Base-by-base conservation (phyloP, 2,113 vertebrate species). In the Hassar affinis region DNA sequence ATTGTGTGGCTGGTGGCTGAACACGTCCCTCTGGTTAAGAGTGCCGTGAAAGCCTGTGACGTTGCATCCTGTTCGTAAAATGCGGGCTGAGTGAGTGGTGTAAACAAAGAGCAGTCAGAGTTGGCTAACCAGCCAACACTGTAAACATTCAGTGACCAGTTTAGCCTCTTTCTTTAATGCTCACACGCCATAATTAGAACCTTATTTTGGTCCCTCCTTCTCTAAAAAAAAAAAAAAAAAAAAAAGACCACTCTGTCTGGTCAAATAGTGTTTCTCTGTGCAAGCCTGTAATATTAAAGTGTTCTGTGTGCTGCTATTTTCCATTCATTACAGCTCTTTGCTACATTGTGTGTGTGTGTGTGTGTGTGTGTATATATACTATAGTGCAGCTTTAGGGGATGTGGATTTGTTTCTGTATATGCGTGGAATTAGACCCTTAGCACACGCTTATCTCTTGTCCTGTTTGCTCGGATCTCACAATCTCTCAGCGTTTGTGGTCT, bases 391-490 rank as follows among this genome's bases (percentile, higher is more conserved):
- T 33, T 14, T n/a, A 42, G 49, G 56, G 54, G 78, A 42, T 81
- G 62, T 81, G 84, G 47, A 59, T 77, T 76, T 69, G 47, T 66
- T 78, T 57, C 81, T 90, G 93, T 94, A 94, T 94, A 93, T 90
- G 12, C 79, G 86, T 94, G 94, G 93, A 95, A 91, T 95, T 94
- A 90, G 93, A 94, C 93, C 94, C 92, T 93, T 90, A 79, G 88
- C 87, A 87, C 89, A 80, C 54, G 85, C 90, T 94, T 94, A 94
- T 95, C 93, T 85, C 86, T 59, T 66, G 80, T 82, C 68, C 80
- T 94, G 91, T 95, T 94, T 95, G 90, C 86, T 91, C 89, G 92
- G 92, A 90, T 92, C 89, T 91, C 71, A 88, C 91, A 91, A 91
- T 93, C 90, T 90, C 9, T 20, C 14, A 9, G n/a, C 20, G 25